These are phyloP conservation scores for Didymodactylos carnosus DNA, from an alignment of 2,888 invertebrate genomes.

Conservation along the genomic window DNA sequence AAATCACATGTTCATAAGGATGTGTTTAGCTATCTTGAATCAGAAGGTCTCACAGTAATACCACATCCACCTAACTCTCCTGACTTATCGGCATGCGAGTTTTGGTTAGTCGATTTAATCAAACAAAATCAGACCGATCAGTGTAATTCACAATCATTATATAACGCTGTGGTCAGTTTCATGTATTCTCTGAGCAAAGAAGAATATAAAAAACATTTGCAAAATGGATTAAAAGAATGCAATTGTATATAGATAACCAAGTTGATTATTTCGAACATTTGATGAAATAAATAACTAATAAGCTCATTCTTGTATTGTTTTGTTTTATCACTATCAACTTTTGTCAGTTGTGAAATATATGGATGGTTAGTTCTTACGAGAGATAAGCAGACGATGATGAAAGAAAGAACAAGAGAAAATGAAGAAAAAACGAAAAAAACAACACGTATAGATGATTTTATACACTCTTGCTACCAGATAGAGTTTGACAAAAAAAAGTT, in stretches of 20 bases:
- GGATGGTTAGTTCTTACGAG: too few relatives aligned
- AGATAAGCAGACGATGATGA: too few relatives aligned
- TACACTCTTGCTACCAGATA: too few relatives aligned
- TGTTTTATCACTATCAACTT: too few relatives aligned
- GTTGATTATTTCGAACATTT: background rate
- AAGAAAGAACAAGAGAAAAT: too few relatives aligned
- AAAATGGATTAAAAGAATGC: background rate
- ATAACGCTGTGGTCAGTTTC: background rate
- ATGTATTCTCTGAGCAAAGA: background rate
- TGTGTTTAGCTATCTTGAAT: background rate
- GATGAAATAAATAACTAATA: background rate
- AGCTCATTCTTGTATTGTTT: too few relatives aligned
- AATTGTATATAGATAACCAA: background rate
- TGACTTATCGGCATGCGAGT: background rate
- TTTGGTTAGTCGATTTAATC: background rate
- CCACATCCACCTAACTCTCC: constrained; percentile 2
- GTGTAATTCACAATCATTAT: background rate
- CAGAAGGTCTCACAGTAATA: background rate
- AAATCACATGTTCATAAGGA: background rate
- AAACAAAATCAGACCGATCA: background rate
- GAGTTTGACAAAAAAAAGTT: too few relatives aligned
- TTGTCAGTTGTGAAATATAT: too few relatives aligned
- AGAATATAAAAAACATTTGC: background rate
- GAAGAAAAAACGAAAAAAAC: too few relatives aligned
- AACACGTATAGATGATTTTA: too few relatives aligned